A percentile compares a stretch with the other conserved stretches of the same genome.
These are phyloP conservation scores for Sycobia sp. DNA, from an alignment of 1,140 invertebrate genomes.

Conservation along the genomic window DNA sequence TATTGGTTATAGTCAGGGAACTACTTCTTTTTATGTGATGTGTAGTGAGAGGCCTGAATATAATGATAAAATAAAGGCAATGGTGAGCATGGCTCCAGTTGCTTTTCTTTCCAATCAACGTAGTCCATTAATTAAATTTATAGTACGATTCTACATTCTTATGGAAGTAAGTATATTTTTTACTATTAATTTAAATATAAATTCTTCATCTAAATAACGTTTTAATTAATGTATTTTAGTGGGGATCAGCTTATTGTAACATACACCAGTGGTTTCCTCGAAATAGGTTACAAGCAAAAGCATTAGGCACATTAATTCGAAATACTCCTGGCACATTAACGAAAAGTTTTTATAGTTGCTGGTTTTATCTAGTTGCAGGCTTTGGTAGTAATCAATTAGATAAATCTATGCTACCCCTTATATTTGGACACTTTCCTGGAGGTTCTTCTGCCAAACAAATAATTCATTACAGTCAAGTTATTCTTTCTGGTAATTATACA, in stretches of 20 bases:
- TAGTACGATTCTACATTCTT: slow-evolving; percentile 48
- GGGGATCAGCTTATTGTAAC: slow-evolving; percentile 56
- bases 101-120: slow-evolving; percentile 59
- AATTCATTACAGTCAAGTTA: slow-evolving; percentile 66
- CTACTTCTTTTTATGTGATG: slow-evolving; percentile 64
- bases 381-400: slow-evolving; percentile 59
- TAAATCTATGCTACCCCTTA: slow-evolving; percentile 63
- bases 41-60: slow-evolving; percentile 71
- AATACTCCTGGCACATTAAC: slow-evolving; percentile 53
- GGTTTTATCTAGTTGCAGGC: slow-evolving; percentile 55
- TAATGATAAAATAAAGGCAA: slow-evolving; percentile 66
- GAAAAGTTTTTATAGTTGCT: slow-evolving; percentile 50
- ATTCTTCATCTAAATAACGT: too few relatives aligned
- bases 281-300: slow-evolving; percentile 51
- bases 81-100: slow-evolving; percentile 71
- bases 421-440: slow-evolving; percentile 73
- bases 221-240: slow-evolving; percentile 45
- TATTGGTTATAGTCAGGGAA: slow-evolving; percentile 66
- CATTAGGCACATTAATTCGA: slow-evolving; percentile 50
- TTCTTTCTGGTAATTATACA: slow-evolving; percentile 51
- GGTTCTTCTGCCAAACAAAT: slow-evolving; percentile 75
- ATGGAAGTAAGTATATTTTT: slow-evolving; percentile 48
- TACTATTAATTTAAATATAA: too few relatives aligned
- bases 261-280: slow-evolving; percentile 55
- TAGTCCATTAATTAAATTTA: slow-evolving; percentile 52